Percentiles rank a stretch among this genome's conserved stretches.
phyloP scores from a whole-genome alignment of 2,797 vertebrate species.

The Bufotes viridis region DNA sequence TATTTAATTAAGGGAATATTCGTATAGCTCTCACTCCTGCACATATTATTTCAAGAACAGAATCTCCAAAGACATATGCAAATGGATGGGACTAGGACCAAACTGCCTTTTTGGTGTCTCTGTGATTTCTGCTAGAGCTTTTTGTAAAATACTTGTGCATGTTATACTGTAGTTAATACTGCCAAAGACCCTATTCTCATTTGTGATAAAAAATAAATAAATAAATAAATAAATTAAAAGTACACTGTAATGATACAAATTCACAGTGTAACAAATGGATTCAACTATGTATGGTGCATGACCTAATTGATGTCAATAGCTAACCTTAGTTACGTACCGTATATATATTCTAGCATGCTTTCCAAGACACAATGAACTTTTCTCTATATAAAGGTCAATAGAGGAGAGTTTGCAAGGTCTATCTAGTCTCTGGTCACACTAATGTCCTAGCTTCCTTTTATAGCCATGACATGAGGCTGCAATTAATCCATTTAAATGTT shows the following conservation, averaged over 20 bases:
- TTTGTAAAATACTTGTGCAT: not conserved
- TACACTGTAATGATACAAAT: not conserved
- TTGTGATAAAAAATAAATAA: not conserved
- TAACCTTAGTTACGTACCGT: not conserved
- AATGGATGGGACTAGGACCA: not conserved
- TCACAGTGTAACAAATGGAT: not conserved
- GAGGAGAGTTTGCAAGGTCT: too few relatives aligned
- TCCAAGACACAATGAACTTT: too few relatives aligned
- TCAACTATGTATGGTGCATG: not conserved
- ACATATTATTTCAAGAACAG: conserved; percentile 21
- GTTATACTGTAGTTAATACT: not conserved
- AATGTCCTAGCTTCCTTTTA: too few relatives aligned
- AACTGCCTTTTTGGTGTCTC: not conserved
- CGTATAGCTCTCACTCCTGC: conserved; percentile 19
- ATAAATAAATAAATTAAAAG: too few relatives aligned
- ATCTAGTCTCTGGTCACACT: too few relatives aligned
- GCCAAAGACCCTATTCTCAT: not conserved
- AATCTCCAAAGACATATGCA: conserved; percentile 49
- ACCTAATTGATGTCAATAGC: not conserved
- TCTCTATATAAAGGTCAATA: too few relatives aligned
- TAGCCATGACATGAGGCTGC: too few relatives aligned
- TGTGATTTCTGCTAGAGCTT: not conserved
- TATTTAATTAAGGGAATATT: conserved; percentile 58
- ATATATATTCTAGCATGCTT: too few relatives aligned
- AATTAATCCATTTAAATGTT: too few relatives aligned